Evolutionary conservation across 2,797 vertebrate genomes (phyloP).

Genomic region (Intellagama lesueurii): DNA sequence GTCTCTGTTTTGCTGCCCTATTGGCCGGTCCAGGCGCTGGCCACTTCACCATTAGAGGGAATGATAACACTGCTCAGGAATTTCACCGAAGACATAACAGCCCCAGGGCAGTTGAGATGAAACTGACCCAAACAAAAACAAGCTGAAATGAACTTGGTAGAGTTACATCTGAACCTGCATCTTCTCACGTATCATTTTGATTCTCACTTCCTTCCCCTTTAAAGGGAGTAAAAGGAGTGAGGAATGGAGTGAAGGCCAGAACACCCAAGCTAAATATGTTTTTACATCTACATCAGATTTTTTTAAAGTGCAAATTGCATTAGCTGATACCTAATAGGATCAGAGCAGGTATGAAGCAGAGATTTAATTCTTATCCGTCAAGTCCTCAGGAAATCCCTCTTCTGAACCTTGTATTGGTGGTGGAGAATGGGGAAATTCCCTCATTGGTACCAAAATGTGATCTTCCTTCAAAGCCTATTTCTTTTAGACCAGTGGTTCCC

Average conservation of each 20-base stretch:
- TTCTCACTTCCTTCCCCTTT: neutral
- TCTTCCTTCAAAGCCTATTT: too few relatives aligned
- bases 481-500: too few relatives aligned
- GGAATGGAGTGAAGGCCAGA: neutral
- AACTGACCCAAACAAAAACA: neutral
- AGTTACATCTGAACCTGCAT: neutral
- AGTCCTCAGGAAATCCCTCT: neutral
- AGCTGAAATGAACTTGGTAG: neutral
- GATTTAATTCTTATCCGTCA: neutral
- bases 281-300: neutral
- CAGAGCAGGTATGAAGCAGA: neutral
- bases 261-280: neutral
- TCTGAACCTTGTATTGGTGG: neutral
- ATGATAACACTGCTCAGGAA: constrained; percentile 1
- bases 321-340: neutral
- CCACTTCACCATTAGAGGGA: neutral
- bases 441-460: neutral
- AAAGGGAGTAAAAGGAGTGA: neutral
- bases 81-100: neutral
- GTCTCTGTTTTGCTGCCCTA: neutral
- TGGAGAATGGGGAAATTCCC: neutral
- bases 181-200: neutral
- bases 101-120: neutral
- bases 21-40: neutral
- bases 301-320: neutral